These are phyloP conservation scores for Timema podura DNA, from an alignment of 2,888 invertebrate genomes.

Conservation along the genomic window DNA sequence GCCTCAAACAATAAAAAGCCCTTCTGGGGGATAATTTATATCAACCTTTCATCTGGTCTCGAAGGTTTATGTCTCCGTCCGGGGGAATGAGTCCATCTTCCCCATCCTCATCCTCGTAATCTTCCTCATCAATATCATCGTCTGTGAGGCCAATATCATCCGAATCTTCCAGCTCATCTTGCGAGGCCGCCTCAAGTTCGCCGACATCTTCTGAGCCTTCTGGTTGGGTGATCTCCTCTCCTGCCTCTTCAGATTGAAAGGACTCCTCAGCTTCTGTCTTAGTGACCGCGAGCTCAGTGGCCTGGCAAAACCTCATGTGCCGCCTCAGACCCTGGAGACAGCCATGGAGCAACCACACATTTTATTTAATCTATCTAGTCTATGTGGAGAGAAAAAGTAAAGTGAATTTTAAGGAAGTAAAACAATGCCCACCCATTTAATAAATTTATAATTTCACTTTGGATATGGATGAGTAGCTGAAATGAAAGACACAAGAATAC, in stretches of 20 bases:
- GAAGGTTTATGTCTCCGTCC: constrained; percentile 15
- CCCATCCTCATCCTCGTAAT: background rate
- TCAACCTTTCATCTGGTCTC: constrained; percentile 31
- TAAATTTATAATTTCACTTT: no score
- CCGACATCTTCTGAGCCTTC: no score
- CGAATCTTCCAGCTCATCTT: background rate
- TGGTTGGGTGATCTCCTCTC: no score
- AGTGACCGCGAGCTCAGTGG: background rate
- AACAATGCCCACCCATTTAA: no score
- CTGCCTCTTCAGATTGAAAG: background rate
- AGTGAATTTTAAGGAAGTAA: no score
- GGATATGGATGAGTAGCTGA: no score
- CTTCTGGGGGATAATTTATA: background rate
- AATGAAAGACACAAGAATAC: no score
- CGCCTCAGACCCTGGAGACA: constrained; percentile 9
- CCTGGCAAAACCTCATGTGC: constrained; percentile 14
- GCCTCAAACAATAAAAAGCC: background rate
- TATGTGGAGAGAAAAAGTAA: no score
- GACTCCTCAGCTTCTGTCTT: constrained; percentile 17
- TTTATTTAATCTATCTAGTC: no score
- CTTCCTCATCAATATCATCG: background rate
- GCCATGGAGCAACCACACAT: no score
- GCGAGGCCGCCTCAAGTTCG: no score
- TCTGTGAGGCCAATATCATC: background rate
- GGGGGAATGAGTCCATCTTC: background rate